Evolutionary conservation across 2,888 invertebrate genomes (phyloP).

Genomic region (Ectobius pallidus): DNA sequence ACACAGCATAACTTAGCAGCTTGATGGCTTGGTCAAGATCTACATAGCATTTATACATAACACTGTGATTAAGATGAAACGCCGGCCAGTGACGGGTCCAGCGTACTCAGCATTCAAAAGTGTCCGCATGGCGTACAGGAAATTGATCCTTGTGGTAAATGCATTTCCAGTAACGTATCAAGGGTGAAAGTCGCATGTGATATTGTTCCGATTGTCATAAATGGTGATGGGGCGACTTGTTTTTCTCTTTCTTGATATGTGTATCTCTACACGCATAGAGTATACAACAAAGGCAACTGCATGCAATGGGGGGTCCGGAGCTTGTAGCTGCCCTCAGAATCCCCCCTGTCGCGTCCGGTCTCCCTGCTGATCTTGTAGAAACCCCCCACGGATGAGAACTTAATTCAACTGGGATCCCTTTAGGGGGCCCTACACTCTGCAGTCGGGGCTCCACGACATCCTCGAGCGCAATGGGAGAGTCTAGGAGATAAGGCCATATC

Average conservation of each 20-base stretch:
- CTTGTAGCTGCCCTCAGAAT: constrained; percentile 13
- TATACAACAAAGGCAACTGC: constrained; percentile 29
- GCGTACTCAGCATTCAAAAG: constrained; percentile 19
- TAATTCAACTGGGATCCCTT: constrained; percentile 35
- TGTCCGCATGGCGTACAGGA: constrained; percentile 20
- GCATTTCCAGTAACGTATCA: not conserved
- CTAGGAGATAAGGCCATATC: no score
- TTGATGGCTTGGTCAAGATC: no score
- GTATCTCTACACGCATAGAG: constrained; percentile 9
- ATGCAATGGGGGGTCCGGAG: constrained; percentile 34
- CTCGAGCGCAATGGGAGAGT: constrained; percentile 9
- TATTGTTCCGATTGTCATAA: constrained; percentile 25
- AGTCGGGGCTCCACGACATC: not conserved
- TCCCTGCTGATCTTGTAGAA: constrained; percentile 34
- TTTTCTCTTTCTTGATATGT: not conserved
- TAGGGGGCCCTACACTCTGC: constrained; percentile 19
- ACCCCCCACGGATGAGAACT: constrained; percentile 43
- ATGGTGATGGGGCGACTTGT: constrained; percentile 14
- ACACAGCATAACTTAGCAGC: no score
- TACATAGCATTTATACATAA: no score
- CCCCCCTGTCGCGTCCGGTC: constrained; percentile 34
- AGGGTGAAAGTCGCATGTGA: constrained; percentile 35
- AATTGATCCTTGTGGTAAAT: constrained; percentile 30
- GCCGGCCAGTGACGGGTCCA: constrained; percentile 25
- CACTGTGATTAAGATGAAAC: constrained; percentile 7